These are phyloP conservation scores for Steinernema feltiae DNA, from an alignment of 1,140 invertebrate genomes.

Conservation along the genomic window DNA sequence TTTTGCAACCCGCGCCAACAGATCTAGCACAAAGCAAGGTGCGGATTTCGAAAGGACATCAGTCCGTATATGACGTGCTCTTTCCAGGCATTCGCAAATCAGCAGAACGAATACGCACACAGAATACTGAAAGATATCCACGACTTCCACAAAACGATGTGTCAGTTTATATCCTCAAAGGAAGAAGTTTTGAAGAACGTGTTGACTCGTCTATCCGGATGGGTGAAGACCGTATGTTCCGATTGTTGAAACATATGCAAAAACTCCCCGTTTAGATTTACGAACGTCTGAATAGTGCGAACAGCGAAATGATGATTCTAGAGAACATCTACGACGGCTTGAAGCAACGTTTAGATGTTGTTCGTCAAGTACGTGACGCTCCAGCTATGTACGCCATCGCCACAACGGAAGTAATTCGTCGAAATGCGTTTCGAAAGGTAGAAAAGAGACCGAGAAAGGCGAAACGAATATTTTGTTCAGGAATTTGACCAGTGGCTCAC, in stretches of 20 bases:
- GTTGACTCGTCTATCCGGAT: background rate
- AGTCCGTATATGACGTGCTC: background rate
- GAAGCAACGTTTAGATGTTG: slow-evolving; percentile 3
- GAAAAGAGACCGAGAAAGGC: too few species aligned
- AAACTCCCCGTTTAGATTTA: background rate
- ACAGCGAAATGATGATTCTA: background rate
- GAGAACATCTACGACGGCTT: background rate
- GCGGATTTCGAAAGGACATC: background rate
- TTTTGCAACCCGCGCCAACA: background rate
- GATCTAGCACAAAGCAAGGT: background rate
- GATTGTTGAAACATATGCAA: background rate
- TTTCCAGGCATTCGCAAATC: background rate
- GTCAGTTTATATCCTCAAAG: background rate
- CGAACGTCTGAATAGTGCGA: background rate
- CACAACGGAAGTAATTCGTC: background rate
- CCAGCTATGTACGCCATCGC: background rate
- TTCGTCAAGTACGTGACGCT: background rate
- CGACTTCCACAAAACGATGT: background rate
- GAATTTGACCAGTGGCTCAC: background rate
- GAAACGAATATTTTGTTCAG: too few species aligned
- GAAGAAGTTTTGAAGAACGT: background rate
- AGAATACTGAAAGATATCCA: background rate
- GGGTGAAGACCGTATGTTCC: background rate
- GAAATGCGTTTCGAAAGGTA: slow-evolving; percentile 1
- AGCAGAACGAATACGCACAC: background rate